Evolutionary conservation across 92 coral and sea anemone genomes (phyloP), one percentile per base, ranked within the genome.

Genomic region (Actinostola sp.): DNA sequence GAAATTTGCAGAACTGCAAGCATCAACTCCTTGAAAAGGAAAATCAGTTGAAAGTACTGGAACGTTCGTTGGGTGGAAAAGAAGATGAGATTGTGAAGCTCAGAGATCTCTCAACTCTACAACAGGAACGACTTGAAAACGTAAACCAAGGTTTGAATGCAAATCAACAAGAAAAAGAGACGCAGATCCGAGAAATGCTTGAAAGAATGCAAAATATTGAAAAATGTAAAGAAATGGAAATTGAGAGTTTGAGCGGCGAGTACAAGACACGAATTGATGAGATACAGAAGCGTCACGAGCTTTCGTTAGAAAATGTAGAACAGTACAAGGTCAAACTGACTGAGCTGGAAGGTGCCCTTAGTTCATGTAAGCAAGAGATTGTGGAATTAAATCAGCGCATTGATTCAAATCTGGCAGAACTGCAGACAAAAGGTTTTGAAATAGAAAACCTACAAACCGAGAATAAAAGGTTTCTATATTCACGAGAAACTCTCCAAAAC

Each of bases 1-100:
- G 81, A 15, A 80, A 63, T 17, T 28, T 80, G 28, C 79, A 80
- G 44, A 21, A 70, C 15, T 51, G 33, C 31, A 70, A 63, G 26
- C 48, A 60, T 13, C 36, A n/a, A 46, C 58, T 60, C 50, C 31
- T 73, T 25, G 86, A 83, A 20, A 73, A 62, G 16, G 92, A 83
- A 62, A 61, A 75, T 16, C 78, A 74, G 34, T 26, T 80, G 0
- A 71, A 30, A 33, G 48, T 36, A n/a, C 50, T 72, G 8, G 78
- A 80, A 30, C 41, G 9, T 13, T 14, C 56, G n/a, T 33, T 72
- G 27, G 64, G 52, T 33, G 69, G 43, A 3, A 71, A 80, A 32
- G 85, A 62, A 56, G 65, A 41, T 12, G 79, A 63, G 20, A 35
- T 42, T 24, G 46, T 15, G 4, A 52, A 72, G 38, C 39, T 71